phyloP scores from a whole-genome alignment of 2,888 invertebrate species.

The Nomada hirtipes region DNA sequence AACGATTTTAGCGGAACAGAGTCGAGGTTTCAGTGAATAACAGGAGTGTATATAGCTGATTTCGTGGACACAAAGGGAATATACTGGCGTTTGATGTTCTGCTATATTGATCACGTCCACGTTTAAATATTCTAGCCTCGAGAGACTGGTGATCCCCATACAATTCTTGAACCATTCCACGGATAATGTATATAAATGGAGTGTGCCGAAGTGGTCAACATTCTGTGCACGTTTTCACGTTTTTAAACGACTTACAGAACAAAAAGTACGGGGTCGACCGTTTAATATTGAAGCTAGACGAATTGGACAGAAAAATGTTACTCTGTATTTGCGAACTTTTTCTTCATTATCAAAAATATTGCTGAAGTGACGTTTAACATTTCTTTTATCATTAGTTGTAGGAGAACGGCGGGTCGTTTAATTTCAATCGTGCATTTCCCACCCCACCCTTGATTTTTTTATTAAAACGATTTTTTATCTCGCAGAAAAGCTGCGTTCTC shows the following conservation, averaged over 20 bases:
- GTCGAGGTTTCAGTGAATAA: not conserved
- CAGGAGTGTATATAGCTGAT: not conserved
- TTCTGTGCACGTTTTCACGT: too few relatives aligned
- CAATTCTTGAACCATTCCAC: slow-evolving; percentile 2
- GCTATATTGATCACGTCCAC: not conserved
- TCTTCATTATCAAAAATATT: not conserved
- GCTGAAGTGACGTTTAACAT: not conserved
- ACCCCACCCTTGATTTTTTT: not conserved
- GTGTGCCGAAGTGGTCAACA: too few relatives aligned
- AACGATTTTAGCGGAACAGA: not conserved
- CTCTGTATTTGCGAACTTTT: not conserved
- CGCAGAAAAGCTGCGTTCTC: not conserved
- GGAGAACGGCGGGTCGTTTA: too few relatives aligned
- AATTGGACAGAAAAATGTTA: not conserved
- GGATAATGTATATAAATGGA: not conserved
- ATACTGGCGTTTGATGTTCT: slow-evolving; percentile 5
- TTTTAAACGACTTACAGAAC: not conserved
- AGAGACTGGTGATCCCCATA: not conserved
- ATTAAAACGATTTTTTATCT: not conserved
- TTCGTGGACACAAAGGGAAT: slow-evolving; percentile 14
- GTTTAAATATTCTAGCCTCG: slow-evolving; percentile 24
- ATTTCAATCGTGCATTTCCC: too few relatives aligned
- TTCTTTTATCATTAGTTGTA: too few relatives aligned
- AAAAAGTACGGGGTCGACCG: not conserved
- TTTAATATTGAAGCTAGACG: not conserved